Evolutionary conservation across 2,888 invertebrate genomes (phyloP), one percentile per base, ranked within the genome.

Genomic region (Amiota minor): DNA sequence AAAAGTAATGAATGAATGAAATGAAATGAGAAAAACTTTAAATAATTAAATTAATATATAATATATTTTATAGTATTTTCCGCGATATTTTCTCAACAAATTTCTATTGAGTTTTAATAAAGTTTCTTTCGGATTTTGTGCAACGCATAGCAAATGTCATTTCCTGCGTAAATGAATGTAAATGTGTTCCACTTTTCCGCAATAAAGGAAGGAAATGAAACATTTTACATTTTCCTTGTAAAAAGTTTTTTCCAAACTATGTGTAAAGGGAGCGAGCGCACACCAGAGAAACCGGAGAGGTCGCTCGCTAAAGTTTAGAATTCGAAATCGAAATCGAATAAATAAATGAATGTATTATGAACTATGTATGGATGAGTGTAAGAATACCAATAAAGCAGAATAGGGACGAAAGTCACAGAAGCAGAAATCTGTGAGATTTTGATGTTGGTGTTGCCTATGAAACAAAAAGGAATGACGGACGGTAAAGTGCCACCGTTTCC

Each of bases 141-240:
- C 35, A 35, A 53, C 50, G 23, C n/a, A 68, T 59, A 53, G 50
- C 23, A 68, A 68, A 68, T 68, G 67, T 68, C 67, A 68, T 53
- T 68, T 68, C 67, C 67, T 59, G 67, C 67, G 53, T n/a, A 20
- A 68, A 68, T 68, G 50, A 53, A 68, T 53, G 67, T 68, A 53
- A 53, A 53, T 68, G 67, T 68, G 67, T 68, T 20, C 67, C 67
- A 53, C 67, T 68, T 53, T 68, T 50, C 50, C 67, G 53, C 67
- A 68, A 68, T 68, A 68, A 53, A 18, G 67, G 67, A 68, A 68
- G 67, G 67, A 68, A 68, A 68, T 68, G 53, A 35, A 68, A 46
- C 67, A 68, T 68, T 68, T 50, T 68, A 68, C 67, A 68, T 68
- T 68, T 68, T 68, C 67, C 67, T 68, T 68, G 67, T 6, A 35